Conservation (phyloP, 92 coral and sea anemone genomes). For the Muricea muricata region DNA sequence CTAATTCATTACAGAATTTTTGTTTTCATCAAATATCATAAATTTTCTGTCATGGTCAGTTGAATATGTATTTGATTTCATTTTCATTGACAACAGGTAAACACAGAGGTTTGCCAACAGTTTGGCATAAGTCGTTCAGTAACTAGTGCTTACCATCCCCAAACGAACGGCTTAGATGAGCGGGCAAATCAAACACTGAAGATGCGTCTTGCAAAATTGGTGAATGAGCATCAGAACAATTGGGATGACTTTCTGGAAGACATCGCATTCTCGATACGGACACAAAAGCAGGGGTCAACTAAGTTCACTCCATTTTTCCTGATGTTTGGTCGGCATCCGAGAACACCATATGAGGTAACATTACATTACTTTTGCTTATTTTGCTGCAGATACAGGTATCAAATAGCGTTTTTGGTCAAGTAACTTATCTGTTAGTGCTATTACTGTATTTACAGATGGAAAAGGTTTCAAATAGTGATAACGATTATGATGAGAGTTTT, state of each 20-base stretch:
- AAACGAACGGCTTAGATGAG: slow-evolving; percentile 1
- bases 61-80: background rate
- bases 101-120: background rate
- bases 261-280: background rate
- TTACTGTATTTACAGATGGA: too few species aligned
- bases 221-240: background rate
- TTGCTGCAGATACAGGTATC: too few species aligned
- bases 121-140: background rate
- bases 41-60: too few species aligned
- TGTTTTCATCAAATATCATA: too few species aligned
- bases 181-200: background rate
- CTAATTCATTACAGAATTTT: too few species aligned
- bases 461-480: too few species aligned
- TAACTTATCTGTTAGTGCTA: too few species aligned
- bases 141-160: slow-evolving; percentile 15
- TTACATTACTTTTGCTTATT: too few species aligned
- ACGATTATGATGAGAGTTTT: too few species aligned
- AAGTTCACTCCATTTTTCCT: slow-evolving; percentile 52
- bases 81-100: background rate
- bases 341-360: background rate
- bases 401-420: too few species aligned
- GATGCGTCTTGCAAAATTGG: background rate
- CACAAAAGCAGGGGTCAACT: slow-evolving; percentile 58
- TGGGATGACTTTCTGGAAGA: slow-evolving; percentile 4
- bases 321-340: slow-evolving; percentile 38